Percentiles rank a stretch among this genome's conserved stretches.
phyloP scores from a whole-genome alignment of 2,113 vertebrate species.

The Scomber scombrus region DNA sequence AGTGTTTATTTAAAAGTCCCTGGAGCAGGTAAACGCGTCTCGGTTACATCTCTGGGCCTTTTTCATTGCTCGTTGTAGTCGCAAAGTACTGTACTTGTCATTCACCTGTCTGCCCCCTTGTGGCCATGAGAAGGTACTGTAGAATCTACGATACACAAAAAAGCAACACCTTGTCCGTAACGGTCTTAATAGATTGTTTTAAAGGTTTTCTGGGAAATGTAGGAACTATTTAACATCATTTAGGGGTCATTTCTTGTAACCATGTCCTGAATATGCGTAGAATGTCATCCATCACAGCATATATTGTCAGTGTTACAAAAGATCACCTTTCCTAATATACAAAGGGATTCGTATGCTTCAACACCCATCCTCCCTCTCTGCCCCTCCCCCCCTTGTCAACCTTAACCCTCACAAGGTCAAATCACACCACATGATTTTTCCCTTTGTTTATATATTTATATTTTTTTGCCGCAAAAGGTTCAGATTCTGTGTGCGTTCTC shows the following conservation, averaged over 20 bases:
- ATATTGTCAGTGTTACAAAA: not conserved
- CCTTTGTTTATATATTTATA: conserved; percentile 66
- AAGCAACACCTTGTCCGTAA: not conserved
- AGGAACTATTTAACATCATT: conserved; percentile 1
- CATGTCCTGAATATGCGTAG: not conserved
- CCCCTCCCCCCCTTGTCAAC: not conserved
- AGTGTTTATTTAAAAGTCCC: not conserved
- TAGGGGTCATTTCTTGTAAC: not conserved
- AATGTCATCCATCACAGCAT: not conserved
- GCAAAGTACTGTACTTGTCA: not conserved
- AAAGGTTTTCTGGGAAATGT: conserved; percentile 1
- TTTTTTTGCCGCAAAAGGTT: conserved; percentile 12
- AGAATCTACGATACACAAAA: not conserved
- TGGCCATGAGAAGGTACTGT: not conserved
- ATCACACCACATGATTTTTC: conserved; percentile 31
- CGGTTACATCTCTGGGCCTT: not conserved
- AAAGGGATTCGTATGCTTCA: conserved; percentile 11
- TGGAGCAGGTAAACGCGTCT: not conserved
- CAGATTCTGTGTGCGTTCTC: conserved; percentile 31
- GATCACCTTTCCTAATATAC: not conserved
- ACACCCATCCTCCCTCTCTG: not conserved
- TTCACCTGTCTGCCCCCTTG: conserved; percentile 5
- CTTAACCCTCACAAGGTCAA: conserved; percentile 51
- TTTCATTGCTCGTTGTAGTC: not conserved
- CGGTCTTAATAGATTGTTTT: not conserved